phyloP scores from a whole-genome alignment of 2,888 invertebrate genomes.

The Taphrorychus bicolor region DNA sequence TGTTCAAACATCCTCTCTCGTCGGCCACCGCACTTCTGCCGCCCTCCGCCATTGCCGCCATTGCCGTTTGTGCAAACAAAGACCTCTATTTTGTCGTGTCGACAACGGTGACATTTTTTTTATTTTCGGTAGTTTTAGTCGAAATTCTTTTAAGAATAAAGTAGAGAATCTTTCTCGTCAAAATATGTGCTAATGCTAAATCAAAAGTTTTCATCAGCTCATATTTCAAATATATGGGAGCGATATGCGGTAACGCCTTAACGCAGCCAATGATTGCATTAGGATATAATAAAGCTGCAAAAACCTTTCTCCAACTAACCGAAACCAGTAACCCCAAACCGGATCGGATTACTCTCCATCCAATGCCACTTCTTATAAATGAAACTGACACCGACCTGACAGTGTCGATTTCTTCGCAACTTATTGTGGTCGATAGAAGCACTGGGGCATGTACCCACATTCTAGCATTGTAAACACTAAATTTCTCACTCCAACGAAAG shows the following conservation, averaged over 20 bases:
- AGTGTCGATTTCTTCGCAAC: conserved; percentile 27
- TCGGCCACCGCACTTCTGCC: conserved; percentile 33
- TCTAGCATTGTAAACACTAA: not conserved
- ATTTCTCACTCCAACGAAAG: not conserved
- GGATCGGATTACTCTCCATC: conserved; percentile 30
- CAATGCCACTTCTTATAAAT: conserved; percentile 34
- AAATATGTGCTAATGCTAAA: no score
- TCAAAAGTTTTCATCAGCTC: no score
- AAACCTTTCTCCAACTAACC: conserved; percentile 24
- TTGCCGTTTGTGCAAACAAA: conserved; percentile 9
- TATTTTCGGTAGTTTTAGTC: not conserved
- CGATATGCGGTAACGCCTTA: no score
- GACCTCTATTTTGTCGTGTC: not conserved
- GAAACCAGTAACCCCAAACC: conserved; percentile 33
- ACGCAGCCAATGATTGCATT: no score
- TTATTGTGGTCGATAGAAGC: conserved; percentile 19
- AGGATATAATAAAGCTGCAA: not conserved
- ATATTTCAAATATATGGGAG: no score
- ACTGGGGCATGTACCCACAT: not conserved
- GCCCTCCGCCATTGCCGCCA: conserved; percentile 22
- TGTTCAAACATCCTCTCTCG: conserved; percentile 45
- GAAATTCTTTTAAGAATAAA: no score
- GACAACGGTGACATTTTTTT: not conserved
- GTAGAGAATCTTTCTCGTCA: no score
- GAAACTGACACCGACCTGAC: conserved; percentile 32